Percentiles rank a stretch among this genome's conserved stretches.
Evolutionary conservation across 2,888 invertebrate species (phyloP).

Genomic region (Sturmia bella): DNA sequence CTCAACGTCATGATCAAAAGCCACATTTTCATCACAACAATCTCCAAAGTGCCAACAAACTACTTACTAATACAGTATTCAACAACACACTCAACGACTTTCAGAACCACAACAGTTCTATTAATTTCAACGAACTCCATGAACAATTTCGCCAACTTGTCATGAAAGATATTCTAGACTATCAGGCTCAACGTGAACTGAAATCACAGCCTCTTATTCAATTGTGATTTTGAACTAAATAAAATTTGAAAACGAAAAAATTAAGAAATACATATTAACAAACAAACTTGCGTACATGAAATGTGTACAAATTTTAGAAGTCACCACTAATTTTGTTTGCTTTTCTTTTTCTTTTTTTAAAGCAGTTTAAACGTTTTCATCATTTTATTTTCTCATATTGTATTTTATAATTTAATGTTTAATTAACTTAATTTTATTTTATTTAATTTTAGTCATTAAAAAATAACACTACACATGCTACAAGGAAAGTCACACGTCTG

Average conservation of each 20-base stretch:
- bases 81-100: slow-evolving; percentile 55
- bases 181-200: slow-evolving; percentile 74
- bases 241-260: neutral
- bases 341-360: slow-evolving; percentile 26
- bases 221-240: slow-evolving; percentile 73
- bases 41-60: slow-evolving; percentile 62
- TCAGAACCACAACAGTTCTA: slow-evolving; percentile 65
- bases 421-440: slow-evolving; percentile 50
- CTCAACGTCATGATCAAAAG: slow-evolving; percentile 45
- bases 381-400: slow-evolving; percentile 3
- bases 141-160: slow-evolving; percentile 77
- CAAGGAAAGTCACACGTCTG: no score
- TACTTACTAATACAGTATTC: slow-evolving; percentile 70
- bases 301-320: neutral
- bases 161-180: slow-evolving; percentile 76
- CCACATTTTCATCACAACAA: slow-evolving; percentile 24
- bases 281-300: neutral
- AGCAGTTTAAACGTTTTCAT: slow-evolving; percentile 18
- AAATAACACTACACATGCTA: slow-evolving; percentile 7
- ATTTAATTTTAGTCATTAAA: slow-evolving; percentile 23
- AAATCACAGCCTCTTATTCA: slow-evolving; percentile 78
- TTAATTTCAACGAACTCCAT: slow-evolving; percentile 75
- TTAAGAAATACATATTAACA: neutral
- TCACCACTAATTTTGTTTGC: neutral
- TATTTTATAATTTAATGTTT: slow-evolving; percentile 31